These are phyloP conservation scores for Phoxinus dragarum DNA, from an alignment of 2,797 vertebrate genomes.

Conservation along the genomic window DNA sequence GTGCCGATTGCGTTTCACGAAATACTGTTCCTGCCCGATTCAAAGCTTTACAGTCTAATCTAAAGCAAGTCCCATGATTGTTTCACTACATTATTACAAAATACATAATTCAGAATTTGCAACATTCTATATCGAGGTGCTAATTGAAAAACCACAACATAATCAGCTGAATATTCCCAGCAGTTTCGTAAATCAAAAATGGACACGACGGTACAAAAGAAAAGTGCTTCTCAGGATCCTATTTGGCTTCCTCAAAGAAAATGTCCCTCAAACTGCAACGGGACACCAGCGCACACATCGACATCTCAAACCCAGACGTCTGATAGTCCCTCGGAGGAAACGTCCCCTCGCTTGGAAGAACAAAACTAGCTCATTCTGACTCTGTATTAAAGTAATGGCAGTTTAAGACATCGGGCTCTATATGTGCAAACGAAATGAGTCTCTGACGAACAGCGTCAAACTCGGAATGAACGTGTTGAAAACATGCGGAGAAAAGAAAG, in stretches of 20 bases:
- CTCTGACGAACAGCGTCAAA: conserved; percentile 29
- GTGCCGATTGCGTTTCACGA: neutral
- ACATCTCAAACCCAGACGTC: neutral
- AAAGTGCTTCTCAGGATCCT: conserved; percentile 40
- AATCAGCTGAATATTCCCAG: conserved; percentile 35
- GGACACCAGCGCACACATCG: neutral
- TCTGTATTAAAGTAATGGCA: conserved; percentile 29
- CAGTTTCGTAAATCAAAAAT: conserved; percentile 4
- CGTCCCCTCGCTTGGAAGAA: conserved; percentile 23
- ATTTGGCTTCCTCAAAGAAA: conserved; percentile 47
- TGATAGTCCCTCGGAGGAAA: conserved; percentile 13
- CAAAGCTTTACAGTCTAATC: conserved; percentile 14
- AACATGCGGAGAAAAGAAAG: conserved; percentile 21
- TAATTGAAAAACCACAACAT: conserved; percentile 36
- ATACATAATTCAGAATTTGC: conserved; percentile 32
- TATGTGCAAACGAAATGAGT: conserved; percentile 47
- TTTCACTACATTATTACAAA: conserved; percentile 51
- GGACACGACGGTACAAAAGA: conserved; percentile 18
- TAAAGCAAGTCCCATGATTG: conserved; percentile 40
- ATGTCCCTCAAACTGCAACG: conserved; percentile 14
- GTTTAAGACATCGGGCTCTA: conserved; percentile 50
- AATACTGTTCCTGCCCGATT: neutral
- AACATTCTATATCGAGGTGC: conserved; percentile 35
- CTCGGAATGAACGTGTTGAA: neutral
- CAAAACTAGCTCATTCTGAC: conserved; percentile 23